phyloP scores from a whole-genome alignment of 2,888 invertebrate species.

The Acanthosoma haemorrhoidale region DNA sequence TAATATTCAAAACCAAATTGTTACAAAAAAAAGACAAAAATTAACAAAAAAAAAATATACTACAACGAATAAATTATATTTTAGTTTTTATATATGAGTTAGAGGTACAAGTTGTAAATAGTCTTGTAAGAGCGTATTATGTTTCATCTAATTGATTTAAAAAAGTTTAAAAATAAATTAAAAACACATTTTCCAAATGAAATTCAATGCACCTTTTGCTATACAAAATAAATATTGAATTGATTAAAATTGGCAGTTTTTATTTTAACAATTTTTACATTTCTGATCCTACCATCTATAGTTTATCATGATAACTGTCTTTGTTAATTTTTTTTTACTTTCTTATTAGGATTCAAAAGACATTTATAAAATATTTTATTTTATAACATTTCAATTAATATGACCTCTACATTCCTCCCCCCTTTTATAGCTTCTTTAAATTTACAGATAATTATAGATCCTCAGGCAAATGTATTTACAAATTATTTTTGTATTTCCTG shows the following conservation, averaged over 20 bases:
- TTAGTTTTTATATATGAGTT: constrained; percentile 2
- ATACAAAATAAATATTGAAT: constrained; percentile 12
- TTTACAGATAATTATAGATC: too few species aligned
- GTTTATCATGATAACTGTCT: too few species aligned
- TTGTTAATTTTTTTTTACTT: too few species aligned
- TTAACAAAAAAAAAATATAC: constrained; percentile 3
- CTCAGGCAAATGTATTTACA: too few species aligned
- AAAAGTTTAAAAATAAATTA: not conserved
- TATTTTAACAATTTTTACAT: too few species aligned
- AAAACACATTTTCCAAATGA: constrained; percentile 13
- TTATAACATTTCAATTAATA: too few species aligned
- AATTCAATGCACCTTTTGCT: constrained; percentile 3
- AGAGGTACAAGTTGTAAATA: not conserved
- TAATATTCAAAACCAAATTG: constrained; percentile 2
- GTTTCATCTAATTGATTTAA: not conserved
- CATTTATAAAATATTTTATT: too few species aligned
- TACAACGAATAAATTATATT: not conserved
- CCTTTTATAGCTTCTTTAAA: too few species aligned
- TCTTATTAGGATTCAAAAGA: too few species aligned
- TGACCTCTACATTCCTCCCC: too few species aligned
- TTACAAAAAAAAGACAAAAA: constrained; percentile 7
- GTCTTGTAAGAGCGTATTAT: not conserved
- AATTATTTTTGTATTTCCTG: too few species aligned
- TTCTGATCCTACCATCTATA: too few species aligned
- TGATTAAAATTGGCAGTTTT: not conserved